Conservation (phyloP, 2,113 vertebrate genomes). For the Psammodynastes pulverulentus region DNA sequence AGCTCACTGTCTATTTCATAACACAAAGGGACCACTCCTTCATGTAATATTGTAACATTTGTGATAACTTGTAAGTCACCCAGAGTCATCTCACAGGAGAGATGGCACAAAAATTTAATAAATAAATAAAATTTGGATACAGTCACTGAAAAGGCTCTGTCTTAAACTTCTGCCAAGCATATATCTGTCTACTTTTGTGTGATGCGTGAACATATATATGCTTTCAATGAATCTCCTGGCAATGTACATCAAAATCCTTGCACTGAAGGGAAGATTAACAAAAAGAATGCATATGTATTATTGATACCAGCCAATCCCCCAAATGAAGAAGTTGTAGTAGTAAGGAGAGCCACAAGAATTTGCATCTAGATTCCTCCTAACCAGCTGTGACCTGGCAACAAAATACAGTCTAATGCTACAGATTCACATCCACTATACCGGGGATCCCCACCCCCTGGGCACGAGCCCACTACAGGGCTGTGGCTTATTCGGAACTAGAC, state of each 20-base stretch:
- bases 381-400: background rate
- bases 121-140: background rate
- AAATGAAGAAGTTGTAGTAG: background rate
- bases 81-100: too few species aligned
- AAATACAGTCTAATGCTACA: background rate
- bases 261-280: background rate
- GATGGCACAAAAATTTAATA: too few species aligned
- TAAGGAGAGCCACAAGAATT: background rate
- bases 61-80: too few species aligned
- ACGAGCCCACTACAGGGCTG: fast-evolving
- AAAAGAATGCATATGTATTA: background rate
- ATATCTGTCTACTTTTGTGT: background rate
- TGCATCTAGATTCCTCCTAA: background rate
- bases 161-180: background rate
- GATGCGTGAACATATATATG: background rate
- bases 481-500: background rate
- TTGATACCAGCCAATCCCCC: too few species aligned
- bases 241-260: background rate
- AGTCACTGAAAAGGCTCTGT: background rate
- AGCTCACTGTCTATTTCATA: background rate
- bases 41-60: background rate
- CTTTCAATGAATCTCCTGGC: background rate
- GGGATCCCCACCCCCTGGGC: background rate
- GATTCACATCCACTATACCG: background rate
- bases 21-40: background rate